These are phyloP conservation scores for Caracal caracal DNA, from an alignment of 2,113 vertebrate genomes.

Conservation along the genomic window DNA sequence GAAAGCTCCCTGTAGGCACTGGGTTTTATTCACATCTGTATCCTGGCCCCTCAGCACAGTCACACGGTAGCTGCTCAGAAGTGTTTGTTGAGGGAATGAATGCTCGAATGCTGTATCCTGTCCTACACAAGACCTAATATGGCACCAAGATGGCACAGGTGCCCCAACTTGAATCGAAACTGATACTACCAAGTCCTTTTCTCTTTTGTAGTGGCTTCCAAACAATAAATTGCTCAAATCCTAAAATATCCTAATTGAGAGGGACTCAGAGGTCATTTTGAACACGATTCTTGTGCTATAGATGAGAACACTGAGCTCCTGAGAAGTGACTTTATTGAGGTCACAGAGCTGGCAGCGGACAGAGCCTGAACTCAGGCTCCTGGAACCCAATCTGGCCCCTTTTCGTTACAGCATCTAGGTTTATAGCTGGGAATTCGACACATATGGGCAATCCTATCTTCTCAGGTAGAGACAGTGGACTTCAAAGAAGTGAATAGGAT, in stretches of 20 bases:
- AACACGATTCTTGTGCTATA: not conserved
- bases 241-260: not conserved
- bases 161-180: not conserved
- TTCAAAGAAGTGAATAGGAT: not conserved
- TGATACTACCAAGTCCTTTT: not conserved
- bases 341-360: not conserved
- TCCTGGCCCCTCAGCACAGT: not conserved
- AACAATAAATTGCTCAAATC: not conserved
- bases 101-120: not conserved
- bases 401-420: not conserved
- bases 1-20: not conserved
- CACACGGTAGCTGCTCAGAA: not conserved
- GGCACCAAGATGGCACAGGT: not conserved
- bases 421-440: not conserved
- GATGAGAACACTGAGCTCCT: not conserved
- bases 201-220: not conserved
- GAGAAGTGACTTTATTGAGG: not conserved
- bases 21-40: not conserved
- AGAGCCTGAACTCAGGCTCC: not conserved
- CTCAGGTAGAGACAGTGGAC: not conserved
- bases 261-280: not conserved
- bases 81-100: not conserved
- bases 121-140: not conserved
- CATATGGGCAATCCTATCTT: not conserved
- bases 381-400: not conserved